Conservation (phyloP, 2,113 vertebrate species). For the Hydropotes inermis region DNA sequence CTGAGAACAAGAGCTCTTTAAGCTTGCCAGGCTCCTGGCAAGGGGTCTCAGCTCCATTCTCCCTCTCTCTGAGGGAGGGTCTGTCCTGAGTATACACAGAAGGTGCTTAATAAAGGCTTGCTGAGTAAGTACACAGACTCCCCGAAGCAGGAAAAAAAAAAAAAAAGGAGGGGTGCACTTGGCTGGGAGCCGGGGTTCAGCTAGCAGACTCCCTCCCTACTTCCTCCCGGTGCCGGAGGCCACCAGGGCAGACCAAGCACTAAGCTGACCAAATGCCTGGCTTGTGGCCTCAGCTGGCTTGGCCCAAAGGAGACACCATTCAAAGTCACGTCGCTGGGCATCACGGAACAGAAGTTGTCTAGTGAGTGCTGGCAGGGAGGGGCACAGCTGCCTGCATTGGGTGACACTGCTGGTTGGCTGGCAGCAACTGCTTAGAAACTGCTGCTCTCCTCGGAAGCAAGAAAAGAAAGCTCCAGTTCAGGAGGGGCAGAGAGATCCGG, state of each 20-base stretch:
- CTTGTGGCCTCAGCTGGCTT: constrained; percentile 52
- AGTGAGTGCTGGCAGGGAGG: not conserved
- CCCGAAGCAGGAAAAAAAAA: not conserved
- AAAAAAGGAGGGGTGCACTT: not conserved
- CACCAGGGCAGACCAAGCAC: constrained; percentile 35
- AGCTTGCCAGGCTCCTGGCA: constrained; percentile 19
- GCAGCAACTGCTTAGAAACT: constrained; percentile 38
- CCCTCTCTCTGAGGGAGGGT: not conserved
- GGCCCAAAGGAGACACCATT: constrained; percentile 49
- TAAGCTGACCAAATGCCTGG: constrained; percentile 5
- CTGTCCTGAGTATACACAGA: constrained; percentile 40
- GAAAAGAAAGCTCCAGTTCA: constrained; percentile 24
- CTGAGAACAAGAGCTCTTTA: constrained; percentile 57
- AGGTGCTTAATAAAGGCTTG: constrained; percentile 55
- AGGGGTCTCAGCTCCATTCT: not conserved
- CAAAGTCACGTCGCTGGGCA: constrained; percentile 16
- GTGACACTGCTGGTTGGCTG: constrained; percentile 28
- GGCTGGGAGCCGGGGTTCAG: constrained; percentile 47
- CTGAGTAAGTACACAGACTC: constrained; percentile 14
- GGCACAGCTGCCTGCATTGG: not conserved
- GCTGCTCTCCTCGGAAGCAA: not conserved
- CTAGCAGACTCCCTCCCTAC: not conserved
- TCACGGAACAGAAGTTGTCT: not conserved
- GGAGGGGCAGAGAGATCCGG: not conserved
- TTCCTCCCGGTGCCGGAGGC: constrained; percentile 21